Percentiles rank a stretch among this genome's conserved stretches.
Evolutionary conservation across 2,113 vertebrate genomes (phyloP).

Genomic region (Camelus bactrianus): DNA sequence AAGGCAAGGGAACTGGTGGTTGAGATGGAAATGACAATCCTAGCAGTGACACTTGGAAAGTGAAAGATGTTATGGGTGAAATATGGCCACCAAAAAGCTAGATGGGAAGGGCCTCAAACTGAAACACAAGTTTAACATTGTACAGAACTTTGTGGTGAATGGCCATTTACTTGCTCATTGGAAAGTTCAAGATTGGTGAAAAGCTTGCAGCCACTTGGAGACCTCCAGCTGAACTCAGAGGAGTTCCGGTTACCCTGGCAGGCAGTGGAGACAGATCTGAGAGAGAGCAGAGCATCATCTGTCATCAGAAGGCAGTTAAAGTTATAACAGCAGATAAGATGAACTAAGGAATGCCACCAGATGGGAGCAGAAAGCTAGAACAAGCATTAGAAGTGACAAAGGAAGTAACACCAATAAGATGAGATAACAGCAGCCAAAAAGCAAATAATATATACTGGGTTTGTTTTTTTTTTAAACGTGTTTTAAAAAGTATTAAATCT

Average conservation of each 20-base stretch:
- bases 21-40: not conserved
- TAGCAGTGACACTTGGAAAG: not conserved
- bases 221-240: not conserved
- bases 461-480: not conserved
- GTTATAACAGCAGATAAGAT: not conserved
- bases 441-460: not conserved
- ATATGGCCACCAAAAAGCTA: not conserved
- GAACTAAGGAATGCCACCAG: not conserved
- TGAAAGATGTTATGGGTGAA: not conserved
- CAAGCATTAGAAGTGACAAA: not conserved
- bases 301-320: not conserved
- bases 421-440: not conserved
- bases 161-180: not conserved
- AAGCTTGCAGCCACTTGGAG: not conserved
- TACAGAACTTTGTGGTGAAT: not conserved
- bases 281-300: not conserved
- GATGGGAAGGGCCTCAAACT: not conserved
- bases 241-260: not conserved
- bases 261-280: not conserved
- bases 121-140: not conserved
- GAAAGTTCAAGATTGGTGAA: not conserved
- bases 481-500: not conserved
- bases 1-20: not conserved
- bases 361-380: not conserved
- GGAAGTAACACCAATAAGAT: not conserved